Evolutionary conservation across 2,888 invertebrate species (phyloP).

Genomic region (Lamellibrachia columna): DNA sequence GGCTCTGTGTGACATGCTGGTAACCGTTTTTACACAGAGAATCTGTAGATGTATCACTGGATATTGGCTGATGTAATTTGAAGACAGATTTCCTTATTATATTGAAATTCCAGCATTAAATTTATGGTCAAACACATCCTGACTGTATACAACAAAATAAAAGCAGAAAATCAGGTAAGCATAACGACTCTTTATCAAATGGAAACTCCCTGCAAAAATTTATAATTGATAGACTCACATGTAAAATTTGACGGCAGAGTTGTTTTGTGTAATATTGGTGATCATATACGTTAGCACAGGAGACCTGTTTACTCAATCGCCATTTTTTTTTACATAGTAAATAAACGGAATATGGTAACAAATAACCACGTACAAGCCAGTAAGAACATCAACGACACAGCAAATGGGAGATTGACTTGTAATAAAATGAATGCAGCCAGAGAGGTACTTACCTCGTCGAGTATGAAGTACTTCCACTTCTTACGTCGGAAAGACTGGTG

Average conservation of each 20-base stretch:
- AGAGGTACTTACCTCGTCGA: slow-evolving; percentile 76
- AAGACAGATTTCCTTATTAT: neutral
- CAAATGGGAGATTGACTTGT: too few species aligned
- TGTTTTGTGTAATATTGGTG: neutral
- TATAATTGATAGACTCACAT: neutral
- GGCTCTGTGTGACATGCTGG: too few species aligned
- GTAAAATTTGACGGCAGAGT: neutral
- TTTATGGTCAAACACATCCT: neutral
- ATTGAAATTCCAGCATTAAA: neutral
- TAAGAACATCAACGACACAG: too few species aligned
- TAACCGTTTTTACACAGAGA: too few species aligned
- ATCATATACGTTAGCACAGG: too few species aligned
- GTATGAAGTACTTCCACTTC: slow-evolving; percentile 97
- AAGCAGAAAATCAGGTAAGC: neutral
- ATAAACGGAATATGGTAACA: too few species aligned
- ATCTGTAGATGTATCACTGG: neutral
- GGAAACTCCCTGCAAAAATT: neutral
- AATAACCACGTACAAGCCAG: too few species aligned
- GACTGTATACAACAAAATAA: too few species aligned
- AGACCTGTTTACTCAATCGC: neutral
- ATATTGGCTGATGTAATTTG: neutral
- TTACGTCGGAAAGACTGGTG: slow-evolving; percentile 96
- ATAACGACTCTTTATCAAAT: neutral
- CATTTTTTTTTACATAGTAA: neutral
- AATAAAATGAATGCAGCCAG: neutral